Base-by-base conservation (phyloP, 2,113 vertebrate species). In the Ranitomeya imitator region DNA sequence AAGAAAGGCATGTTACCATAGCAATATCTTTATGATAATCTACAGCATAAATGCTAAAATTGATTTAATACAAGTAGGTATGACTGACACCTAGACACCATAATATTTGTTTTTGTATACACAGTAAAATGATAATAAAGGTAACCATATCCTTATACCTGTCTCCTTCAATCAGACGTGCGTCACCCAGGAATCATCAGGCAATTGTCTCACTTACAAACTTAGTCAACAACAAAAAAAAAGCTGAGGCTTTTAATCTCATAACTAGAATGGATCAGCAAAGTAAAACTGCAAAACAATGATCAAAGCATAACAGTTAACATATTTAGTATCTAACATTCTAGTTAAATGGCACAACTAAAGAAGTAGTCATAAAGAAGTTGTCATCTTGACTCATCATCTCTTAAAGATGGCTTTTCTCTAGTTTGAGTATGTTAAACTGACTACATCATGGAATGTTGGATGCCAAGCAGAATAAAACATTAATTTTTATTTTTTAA, bases 31-130 rank as follows among this genome's bases (percentile, higher is more conserved):
- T 94, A 96, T 95, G 93, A 94, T 95, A 94, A 95, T 95, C 92
- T 95, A 93, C 94, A 93, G 95, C 94, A 94, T 95, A 95, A 96
- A 95, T 94, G 95, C 93, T 83, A 90, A 93, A 94, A 94, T 95
- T 95, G 95, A 95, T 96, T 95, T 95, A 94, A 93, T 94, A 94
- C 93, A 94, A 93, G 93, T 93, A 96, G 95, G 93, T 96, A 96
- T 95, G 93, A 93, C 94, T 93, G 93, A 92, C 94, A 94, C 92
- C 93, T 92, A 93, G 93, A 94, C 93, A 92, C 93, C 93, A 94
- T 93, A 91, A 93, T 94, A 95, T 95, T 96, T 96, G 94, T 94
- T 96, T 95, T 94, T 95, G 93, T 95, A 93, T 94, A 93, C 89
- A 90, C 88, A 93, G 93, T 95, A 95, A 95, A 93, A 95, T 92